Base-by-base conservation (phyloP, 1,140 invertebrate species). In the Megalonaias nervosa region DNA sequence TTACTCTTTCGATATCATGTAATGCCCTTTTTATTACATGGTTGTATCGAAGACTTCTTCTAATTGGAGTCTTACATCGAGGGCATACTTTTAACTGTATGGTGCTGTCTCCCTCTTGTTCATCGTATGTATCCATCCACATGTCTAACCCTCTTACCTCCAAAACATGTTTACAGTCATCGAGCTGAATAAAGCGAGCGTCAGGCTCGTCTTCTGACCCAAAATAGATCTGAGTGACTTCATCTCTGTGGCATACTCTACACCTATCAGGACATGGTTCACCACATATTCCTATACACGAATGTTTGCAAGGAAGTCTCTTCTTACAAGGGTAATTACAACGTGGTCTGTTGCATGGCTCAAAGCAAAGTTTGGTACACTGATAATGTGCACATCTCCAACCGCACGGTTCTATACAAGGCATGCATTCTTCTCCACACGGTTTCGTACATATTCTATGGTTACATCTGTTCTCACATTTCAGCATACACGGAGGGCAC, bases 51-150 rank as follows among this genome's bases (percentile, higher is more conserved):
- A 91, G 84, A 77, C 92, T 94, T 75, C 91, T 92, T 58, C 91
- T 90, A n/a, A 95, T 93, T 0, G 92, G 89, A 26, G 92, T 93
- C 71, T 93, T 93, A 82, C 94, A 95, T 75, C 88, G 89, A 6
- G 94, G 94, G 86, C 94, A 95, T 2, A 82, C 71, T 77, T 93
- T 93, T 75, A 93, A 89, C 21, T 90, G 80, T 64, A 94, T 92
- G 19, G 71, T 73, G 0, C 62, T 64, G 62, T 80, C 79, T 2
- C 67, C 66, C 12, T 90, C 85, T 3, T 86, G 82, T 31, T 88
- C 82, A 81, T 94, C 75, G 14, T 67, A 67, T 55, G 23, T 48
- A 55, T 65, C 84, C 85, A 80, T 94, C 92, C 85, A 94, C 84
- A 57, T 81, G 85, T 88, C 86, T 67, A 84, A 67, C 19, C 69